Evolutionary conservation across 2,797 vertebrate species (phyloP).

Genomic region (Pelodytes ibericus): DNA sequence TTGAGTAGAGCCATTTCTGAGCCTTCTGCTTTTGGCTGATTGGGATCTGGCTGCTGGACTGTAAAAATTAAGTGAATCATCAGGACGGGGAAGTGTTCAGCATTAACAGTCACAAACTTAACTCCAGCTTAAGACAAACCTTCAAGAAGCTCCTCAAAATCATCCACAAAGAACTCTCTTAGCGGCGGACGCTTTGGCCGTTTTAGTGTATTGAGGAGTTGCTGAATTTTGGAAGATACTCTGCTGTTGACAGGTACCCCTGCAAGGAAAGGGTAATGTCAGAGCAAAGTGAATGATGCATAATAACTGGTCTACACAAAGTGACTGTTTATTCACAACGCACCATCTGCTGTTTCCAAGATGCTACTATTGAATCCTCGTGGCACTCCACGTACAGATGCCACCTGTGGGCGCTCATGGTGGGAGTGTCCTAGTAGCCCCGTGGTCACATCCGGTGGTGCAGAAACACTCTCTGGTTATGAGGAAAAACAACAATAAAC

Average conservation of each 20-base stretch:
- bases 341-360: conserved; percentile 94
- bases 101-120: background rate
- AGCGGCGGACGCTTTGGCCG: conserved; percentile 92
- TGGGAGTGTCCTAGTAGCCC: conserved; percentile 81
- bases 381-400: conserved; percentile 82
- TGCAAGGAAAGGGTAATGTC: conserved; percentile 59
- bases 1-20: conserved; percentile 79
- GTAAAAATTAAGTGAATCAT: conserved; percentile 22
- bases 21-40: conserved; percentile 92
- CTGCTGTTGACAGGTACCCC: conserved; percentile 95
- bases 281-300: background rate
- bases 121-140: conserved; percentile 70
- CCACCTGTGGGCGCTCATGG: conserved; percentile 80
- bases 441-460: conserved; percentile 91
- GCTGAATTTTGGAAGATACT: conserved; percentile 97
- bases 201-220: conserved; percentile 94
- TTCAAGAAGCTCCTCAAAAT: conserved; percentile 93
- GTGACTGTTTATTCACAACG: conserved; percentile 63
- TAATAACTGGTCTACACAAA: conserved; percentile 8
- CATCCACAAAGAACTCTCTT: conserved; percentile 94
- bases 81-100: background rate
- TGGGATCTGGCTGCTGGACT: conserved; percentile 89
- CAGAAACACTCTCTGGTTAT: conserved; percentile 77
- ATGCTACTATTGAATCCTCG: conserved; percentile 78
- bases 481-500: conserved; percentile 68